Evolutionary conservation across 2,888 invertebrate genomes (phyloP), one percentile per base, ranked within the genome.

Genomic region (Cryptocephalus moraei): DNA sequence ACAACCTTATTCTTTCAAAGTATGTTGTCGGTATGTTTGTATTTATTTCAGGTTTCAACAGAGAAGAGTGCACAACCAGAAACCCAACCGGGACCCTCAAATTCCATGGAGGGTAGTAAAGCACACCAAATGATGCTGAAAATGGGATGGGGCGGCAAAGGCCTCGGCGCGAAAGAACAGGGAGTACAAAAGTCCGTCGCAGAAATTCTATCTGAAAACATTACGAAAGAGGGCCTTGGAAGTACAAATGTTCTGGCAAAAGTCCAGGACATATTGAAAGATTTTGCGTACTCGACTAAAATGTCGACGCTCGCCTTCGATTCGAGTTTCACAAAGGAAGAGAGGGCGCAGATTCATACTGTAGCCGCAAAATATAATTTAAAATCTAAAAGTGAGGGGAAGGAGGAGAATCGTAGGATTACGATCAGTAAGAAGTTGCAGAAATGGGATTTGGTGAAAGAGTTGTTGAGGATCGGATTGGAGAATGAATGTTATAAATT

Each of bases 101-200:
- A 22, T 41, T 39, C 48, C 8, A 52, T 58, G 32, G 55, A 58
- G 41, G 58, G 59, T 14, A 60, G 58, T 43, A 57, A 59, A 43
- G 63, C 61, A 12, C 52, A 59, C 45, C 53, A 57, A 45, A 63
- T 63, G 60, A 61, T 63, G 62, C 32, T 60, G 36, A 62, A 61
- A 56, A 62, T 62, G 63, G 63, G 63, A 3, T 63, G 63, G 63
- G 54, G 55, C 32, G 63, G 62, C 8, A 62, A 62, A 49, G 63
- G 63, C 4, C 49, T 63, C 9, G 63, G 63, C 4, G 47, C 54
- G 9, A 55, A 57, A 34, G 62, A 63, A 46, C 63, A 63, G 53
- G 63, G 63, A 8, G 52, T 51, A 39, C 54, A 60, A 38, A 60
- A 58, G 44, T 56, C 58, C 14, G 58, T 61, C 4, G 59, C 59